A percentile compares a stretch with the other conserved stretches of the same genome.
phyloP scores from a whole-genome alignment of 2,797 vertebrate genomes.

The Phaenicophaeus curvirostris region DNA sequence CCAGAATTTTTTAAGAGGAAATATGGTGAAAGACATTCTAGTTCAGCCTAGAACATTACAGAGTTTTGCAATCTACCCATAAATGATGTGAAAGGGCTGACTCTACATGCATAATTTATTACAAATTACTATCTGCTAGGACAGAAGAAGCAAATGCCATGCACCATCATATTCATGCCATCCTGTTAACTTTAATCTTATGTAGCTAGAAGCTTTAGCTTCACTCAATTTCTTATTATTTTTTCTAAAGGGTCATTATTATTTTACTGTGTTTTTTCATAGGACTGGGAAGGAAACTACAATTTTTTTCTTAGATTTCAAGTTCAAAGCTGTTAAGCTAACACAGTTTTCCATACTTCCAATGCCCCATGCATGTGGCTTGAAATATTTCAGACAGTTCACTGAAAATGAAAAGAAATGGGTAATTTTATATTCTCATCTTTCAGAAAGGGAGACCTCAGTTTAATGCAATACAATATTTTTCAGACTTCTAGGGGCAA shows the following conservation, averaged over 20 bases:
- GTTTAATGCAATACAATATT: background rate
- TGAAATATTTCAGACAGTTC: background rate
- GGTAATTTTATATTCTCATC: background rate
- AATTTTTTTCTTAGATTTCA: background rate
- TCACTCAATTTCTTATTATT: background rate
- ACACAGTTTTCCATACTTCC: background rate
- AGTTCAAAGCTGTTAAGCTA: background rate
- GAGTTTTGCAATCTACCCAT: conserved; percentile 2
- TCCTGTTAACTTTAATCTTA: background rate
- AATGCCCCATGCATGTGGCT: background rate
- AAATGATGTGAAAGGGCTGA: background rate
- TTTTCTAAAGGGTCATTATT: background rate
- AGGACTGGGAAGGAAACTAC: background rate
- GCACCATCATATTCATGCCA: background rate
- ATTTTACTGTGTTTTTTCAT: background rate
- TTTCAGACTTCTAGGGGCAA: background rate
- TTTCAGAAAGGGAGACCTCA: background rate
- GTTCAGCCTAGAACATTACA: background rate
- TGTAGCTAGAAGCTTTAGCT: background rate
- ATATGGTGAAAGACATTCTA: background rate
- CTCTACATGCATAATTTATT: background rate
- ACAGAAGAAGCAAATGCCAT: background rate
- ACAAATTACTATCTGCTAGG: background rate
- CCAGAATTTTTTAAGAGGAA: background rate
- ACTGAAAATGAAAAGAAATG: background rate